Evolutionary conservation across 2,888 invertebrate genomes (phyloP).

Genomic region (Agrilus mali): DNA sequence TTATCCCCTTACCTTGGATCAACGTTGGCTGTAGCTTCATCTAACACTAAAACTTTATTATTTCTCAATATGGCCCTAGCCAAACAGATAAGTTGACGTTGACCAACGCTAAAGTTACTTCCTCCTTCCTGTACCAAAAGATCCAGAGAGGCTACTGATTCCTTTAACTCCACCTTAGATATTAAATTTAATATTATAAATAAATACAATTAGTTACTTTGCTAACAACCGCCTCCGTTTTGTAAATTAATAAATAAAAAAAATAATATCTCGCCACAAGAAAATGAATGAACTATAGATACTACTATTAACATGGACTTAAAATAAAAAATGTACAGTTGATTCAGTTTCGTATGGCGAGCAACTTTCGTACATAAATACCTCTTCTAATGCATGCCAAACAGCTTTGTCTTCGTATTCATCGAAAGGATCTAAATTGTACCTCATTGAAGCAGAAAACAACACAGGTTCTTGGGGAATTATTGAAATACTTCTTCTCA

Average conservation of each 20-base stretch:
- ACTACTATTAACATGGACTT: no score
- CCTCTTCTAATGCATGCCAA: slow-evolving; percentile 62
- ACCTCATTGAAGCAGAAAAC: slow-evolving; percentile 67
- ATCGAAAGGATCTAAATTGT: slow-evolving; percentile 73
- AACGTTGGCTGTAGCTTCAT: slow-evolving; percentile 87
- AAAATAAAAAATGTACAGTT: no score
- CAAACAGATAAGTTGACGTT: slow-evolving; percentile 74
- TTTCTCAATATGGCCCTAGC: slow-evolving; percentile 73
- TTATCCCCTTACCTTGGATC: slow-evolving; percentile 55
- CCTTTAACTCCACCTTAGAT: slow-evolving; percentile 60
- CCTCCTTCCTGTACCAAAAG: slow-evolving; percentile 62
- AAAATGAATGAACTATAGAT: no score
- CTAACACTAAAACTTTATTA: slow-evolving; percentile 68
- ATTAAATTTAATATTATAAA: no score
- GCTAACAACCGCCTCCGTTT: no score
- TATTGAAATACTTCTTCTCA: slow-evolving; percentile 72
- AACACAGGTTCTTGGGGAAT: slow-evolving; percentile 33
- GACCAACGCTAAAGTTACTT: slow-evolving; percentile 74
- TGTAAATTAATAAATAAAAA: no score
- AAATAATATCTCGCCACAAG: no score
- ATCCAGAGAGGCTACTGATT: slow-evolving; percentile 48
- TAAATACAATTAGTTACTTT: no score
- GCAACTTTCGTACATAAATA: slow-evolving; percentile 25
- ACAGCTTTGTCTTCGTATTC: slow-evolving; percentile 56
- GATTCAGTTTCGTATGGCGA: no score